Conservation (phyloP, 2,797 vertebrate species). For the Pseudocheirus occidentalis region DNA sequence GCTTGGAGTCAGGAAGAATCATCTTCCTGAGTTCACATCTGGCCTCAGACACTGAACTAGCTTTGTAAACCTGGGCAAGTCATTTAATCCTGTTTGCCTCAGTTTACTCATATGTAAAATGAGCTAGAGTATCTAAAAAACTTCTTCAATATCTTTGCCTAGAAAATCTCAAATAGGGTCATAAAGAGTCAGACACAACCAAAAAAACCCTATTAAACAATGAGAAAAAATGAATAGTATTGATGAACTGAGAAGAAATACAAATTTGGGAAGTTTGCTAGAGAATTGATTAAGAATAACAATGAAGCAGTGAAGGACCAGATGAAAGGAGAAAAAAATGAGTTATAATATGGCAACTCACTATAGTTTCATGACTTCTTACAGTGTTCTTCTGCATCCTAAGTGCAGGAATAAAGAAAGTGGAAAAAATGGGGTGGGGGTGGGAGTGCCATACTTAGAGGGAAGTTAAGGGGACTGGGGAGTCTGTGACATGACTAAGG, state of each 20-base stretch:
- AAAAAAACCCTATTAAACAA: neutral
- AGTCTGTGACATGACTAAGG: neutral
- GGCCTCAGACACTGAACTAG: neutral
- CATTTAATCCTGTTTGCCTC: neutral
- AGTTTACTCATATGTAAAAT: neutral
- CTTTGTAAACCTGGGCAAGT: neutral
- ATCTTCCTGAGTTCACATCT: neutral
- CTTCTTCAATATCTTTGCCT: neutral
- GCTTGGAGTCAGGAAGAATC: neutral
- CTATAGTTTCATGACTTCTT: neutral
- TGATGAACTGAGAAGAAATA: neutral
- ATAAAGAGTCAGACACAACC: neutral
- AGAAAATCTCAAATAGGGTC: neutral
- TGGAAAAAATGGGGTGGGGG: neutral
- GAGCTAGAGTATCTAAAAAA: neutral
- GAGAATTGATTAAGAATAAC: neutral
- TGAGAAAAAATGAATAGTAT: neutral
- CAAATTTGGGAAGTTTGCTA: neutral
- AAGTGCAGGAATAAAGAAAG: neutral
- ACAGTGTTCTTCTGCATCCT: neutral
- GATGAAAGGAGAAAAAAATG: neutral
- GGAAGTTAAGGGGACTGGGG: neutral
- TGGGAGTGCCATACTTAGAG: neutral
- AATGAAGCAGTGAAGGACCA: neutral
- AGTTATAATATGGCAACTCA: neutral